Conservation (phyloP, 2,888 invertebrate genomes). For the Yponomeuta sedellus region DNA sequence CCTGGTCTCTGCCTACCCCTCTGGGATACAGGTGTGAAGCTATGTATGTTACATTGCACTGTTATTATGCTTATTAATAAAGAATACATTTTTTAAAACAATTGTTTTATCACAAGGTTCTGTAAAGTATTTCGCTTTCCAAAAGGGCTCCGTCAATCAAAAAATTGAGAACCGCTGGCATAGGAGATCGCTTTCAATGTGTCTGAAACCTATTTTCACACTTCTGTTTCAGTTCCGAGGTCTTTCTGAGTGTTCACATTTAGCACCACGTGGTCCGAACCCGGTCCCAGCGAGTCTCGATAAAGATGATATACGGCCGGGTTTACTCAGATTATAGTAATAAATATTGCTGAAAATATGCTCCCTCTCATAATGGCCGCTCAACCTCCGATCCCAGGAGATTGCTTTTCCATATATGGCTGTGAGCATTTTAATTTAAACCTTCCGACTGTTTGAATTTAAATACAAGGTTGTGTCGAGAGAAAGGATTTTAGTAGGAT, state of each 20-base stretch:
- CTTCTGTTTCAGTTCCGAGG: too few relatives aligned
- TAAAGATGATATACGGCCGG: conserved; percentile 44
- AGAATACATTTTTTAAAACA: too few relatives aligned
- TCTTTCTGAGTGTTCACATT: background rate
- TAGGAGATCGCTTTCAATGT: too few relatives aligned
- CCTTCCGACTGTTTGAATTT: background rate
- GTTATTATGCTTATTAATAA: too few relatives aligned
- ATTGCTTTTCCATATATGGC: conserved; percentile 26
- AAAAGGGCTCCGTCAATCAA: too few relatives aligned
- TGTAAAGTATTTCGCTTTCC: too few relatives aligned
- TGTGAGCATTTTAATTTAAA: background rate
- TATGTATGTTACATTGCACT: too few relatives aligned
- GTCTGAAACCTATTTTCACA: background rate
- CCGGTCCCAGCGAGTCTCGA: conserved; percentile 35
- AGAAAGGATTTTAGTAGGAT: too few relatives aligned
- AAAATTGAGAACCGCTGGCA: too few relatives aligned
- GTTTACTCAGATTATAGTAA: conserved; percentile 43
- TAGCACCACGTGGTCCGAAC: conserved; percentile 35
- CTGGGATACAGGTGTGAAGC: too few relatives aligned
- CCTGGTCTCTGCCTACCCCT: too few relatives aligned
- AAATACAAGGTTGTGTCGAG: background rate
- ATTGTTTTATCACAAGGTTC: too few relatives aligned
- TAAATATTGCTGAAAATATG: conserved; percentile 49
- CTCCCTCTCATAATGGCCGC: conserved; percentile 31
- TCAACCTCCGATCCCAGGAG: conserved; percentile 30